phyloP scores from a whole-genome alignment of 1,140 invertebrate species.

The Pachyrhynchus sulphureomaculatus region DNA sequence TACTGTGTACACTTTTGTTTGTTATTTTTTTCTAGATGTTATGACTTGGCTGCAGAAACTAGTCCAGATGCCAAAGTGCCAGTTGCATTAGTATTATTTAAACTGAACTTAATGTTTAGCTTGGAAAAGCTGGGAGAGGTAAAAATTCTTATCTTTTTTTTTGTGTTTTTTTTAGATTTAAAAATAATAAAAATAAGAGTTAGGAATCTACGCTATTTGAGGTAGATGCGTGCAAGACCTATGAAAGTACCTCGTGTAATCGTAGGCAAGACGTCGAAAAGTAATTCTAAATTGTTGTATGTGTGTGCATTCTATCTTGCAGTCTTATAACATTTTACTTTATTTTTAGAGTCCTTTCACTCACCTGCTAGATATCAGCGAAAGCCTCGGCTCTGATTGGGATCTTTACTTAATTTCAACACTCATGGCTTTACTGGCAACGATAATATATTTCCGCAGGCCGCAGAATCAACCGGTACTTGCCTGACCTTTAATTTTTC shows the following conservation, averaged over 20 bases:
- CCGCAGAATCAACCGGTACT: constrained; percentile 53
- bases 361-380: constrained; percentile 65
- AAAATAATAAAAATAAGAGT: no score
- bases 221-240: no score
- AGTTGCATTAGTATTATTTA: constrained; percentile 87
- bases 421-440: constrained; percentile 77
- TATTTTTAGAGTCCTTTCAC: constrained; percentile 65
- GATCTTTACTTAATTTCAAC: constrained; percentile 88
- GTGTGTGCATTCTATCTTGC: no score
- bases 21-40: constrained; percentile 60
- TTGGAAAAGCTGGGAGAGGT: constrained; percentile 73
- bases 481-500: constrained; percentile 16
- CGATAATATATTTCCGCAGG: constrained; percentile 76
- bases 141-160: constrained; percentile 37
- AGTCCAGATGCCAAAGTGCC: constrained; percentile 93
- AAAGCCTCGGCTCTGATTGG: constrained; percentile 83
- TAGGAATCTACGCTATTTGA: no score
- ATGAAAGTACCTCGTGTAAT: no score
- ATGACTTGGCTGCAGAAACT: constrained; percentile 95
- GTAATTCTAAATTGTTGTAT: no score
- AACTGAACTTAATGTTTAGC: constrained; percentile 80
- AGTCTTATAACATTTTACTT: no score
- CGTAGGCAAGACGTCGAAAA: no score
- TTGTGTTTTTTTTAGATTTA: no score
- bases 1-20: no score